Evolutionary conservation across 2,113 vertebrate genomes (phyloP), one percentile per base, ranked within the genome.

Genomic region (Myiozetetes cayanensis): DNA sequence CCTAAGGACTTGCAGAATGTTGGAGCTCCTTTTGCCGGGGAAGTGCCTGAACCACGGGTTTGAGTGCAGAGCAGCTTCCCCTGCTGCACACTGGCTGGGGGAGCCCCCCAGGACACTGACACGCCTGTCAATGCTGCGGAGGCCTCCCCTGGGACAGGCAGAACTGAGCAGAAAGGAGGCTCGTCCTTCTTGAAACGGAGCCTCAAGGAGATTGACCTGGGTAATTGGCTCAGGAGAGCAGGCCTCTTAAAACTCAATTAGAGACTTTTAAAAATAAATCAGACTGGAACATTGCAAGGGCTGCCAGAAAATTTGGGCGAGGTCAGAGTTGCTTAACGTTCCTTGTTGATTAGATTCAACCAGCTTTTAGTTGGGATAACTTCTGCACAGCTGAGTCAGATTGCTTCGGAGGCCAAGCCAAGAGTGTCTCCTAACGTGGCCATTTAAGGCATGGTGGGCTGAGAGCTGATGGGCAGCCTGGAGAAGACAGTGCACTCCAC

Each of bases 231-330:
- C 93, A 94, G 94, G 92, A 97, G 88, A 97, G 76, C 65, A 95
- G 96, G 93, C 96, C 90, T 96, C 96, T 94, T 94, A 95, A 97
- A 96, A 96, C 73, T 96, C 96, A 97, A 96, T 97, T 97, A 97
- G 96, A 96, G 80, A 89, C 76, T 96, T 94, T 92, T 92, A 97
- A 96, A 97, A 97, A 97, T 97, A 97, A 97, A 96, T 94, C 80
- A 90, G 92, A 81, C 70, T 94, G 92, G 93, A 96, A 93, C 96
- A 93, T 81, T 79, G 49, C 1, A 8, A 88, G n/a, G 46, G 49
- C 92, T 95, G 96, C 92, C 94, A 95, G 96, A 92, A 95, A 92
- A 94, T 90, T 94, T 95, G 86, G 90, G 73, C 10, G 86, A 95
- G 94, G 93, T 94, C 96, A 93, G 83, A 85, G 92, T 92, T 88